Conservation (phyloP, 2,888 invertebrate genomes). For the Leucoma salicis region DNA sequence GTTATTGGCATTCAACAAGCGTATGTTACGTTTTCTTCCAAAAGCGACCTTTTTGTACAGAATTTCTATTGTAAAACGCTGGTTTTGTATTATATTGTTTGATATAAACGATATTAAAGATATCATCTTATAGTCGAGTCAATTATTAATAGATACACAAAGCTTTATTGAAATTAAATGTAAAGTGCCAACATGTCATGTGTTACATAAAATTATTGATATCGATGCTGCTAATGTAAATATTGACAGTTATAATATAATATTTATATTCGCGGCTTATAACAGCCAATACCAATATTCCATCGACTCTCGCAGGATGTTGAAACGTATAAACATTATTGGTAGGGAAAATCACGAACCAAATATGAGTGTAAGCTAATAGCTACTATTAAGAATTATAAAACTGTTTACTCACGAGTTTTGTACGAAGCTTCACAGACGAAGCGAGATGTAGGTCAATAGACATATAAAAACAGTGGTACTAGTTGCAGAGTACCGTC, state of each 20-base stretch:
- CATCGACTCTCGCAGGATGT: slow-evolving; percentile 10
- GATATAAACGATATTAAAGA: slow-evolving; percentile 15
- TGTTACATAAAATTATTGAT: slow-evolving; percentile 7
- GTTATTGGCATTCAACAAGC: slow-evolving; percentile 33
- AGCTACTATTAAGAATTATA: slow-evolving; percentile 27
- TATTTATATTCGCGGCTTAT: slow-evolving; percentile 5
- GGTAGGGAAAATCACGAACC: slow-evolving; percentile 13
- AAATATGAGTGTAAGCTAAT: slow-evolving; percentile 23
- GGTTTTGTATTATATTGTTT: slow-evolving; percentile 15
- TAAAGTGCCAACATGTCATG: slow-evolving; percentile 2
- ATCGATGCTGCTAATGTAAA: slow-evolving; percentile 10
- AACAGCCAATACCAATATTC: slow-evolving; percentile 12
- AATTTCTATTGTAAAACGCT: slow-evolving; percentile 15
- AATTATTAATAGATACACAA: slow-evolving; percentile 24
- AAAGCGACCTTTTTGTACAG: slow-evolving; percentile 24
- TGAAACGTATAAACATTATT: slow-evolving; percentile 14
- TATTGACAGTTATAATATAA: slow-evolving; percentile 11
- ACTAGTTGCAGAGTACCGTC: slow-evolving; percentile 15
- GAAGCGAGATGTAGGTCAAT: slow-evolving; percentile 45
- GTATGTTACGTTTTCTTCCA: slow-evolving; percentile 26
- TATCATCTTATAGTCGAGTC: slow-evolving; percentile 14
- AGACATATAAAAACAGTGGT: slow-evolving; percentile 41
- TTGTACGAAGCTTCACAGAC: slow-evolving; percentile 39
- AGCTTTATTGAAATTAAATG: slow-evolving; percentile 4
- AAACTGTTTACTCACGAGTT: slow-evolving; percentile 38